Evolutionary conservation across 2,888 invertebrate genomes (phyloP).

Genomic region (Drosophila siamana): DNA sequence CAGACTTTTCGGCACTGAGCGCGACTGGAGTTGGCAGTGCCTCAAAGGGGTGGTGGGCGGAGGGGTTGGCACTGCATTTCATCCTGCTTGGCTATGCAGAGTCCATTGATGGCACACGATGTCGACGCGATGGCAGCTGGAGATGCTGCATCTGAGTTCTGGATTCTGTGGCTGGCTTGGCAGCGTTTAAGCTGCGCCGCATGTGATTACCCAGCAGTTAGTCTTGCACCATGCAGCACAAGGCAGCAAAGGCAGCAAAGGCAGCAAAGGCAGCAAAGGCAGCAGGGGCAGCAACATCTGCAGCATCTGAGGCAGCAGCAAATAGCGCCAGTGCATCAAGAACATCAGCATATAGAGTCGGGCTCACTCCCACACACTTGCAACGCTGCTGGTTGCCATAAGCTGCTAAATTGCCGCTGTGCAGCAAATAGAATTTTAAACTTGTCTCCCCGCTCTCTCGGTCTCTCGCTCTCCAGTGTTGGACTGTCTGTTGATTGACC

Average conservation of each 20-base stretch:
- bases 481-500: constrained; percentile 68
- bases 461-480: not conserved
- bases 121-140: constrained; percentile 49
- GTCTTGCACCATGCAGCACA: constrained; percentile 49
- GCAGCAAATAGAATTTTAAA: constrained; percentile 76
- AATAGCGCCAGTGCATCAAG: constrained; percentile 37
- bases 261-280: not conserved
- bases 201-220: constrained; percentile 81
- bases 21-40: constrained; percentile 5
- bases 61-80: constrained; percentile 23
- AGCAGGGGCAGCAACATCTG: not conserved
- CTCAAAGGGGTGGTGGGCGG: not conserved
- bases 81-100: constrained; percentile 31
- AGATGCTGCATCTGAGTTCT: constrained; percentile 38
- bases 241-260: constrained; percentile 7
- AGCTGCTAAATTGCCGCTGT: constrained; percentile 73
- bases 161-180: constrained; percentile 57
- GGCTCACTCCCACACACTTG: constrained; percentile 3
- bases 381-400: constrained; percentile 33
- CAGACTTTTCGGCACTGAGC: constrained; percentile 48
- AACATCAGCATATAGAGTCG: constrained; percentile 37
- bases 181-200: constrained; percentile 72
- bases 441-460: constrained; percentile 33
- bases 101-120: constrained; percentile 73
- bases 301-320: too few species aligned